Base-by-base conservation (phyloP, 2,888 invertebrate genomes). In the Cetonia aurata region DNA sequence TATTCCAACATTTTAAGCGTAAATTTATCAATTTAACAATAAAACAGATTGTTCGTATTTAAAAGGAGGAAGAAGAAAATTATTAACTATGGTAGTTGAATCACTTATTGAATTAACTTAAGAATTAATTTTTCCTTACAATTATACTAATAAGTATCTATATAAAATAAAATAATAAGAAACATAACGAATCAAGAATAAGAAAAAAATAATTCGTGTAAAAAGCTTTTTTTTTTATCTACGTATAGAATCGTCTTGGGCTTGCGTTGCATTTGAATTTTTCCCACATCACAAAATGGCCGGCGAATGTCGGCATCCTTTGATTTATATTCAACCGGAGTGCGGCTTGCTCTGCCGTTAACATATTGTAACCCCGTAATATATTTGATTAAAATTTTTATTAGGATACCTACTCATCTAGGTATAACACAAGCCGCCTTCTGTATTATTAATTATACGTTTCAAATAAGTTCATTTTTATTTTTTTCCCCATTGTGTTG, bases 321-420 rank as follows among this genome's bases (percentile, higher is more conserved):
- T 77, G 78, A 77, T 71, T 77, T 72, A 71, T 75, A 78, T 77
- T 76, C 77, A 74, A 75, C 75, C 73, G 71, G 66, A 72, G 70
- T 70, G 71, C 71, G 74, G 73, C 73, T 74, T 68, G 73, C 75
- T 75, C 73, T 74, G 70, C 75, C 73, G 74, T 70, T 71, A 72
- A 70, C 72, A 69, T 72, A 25, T 37, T 37, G 10, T 37, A 37
- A 6, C 37, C 8, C 59, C 46, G 71, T 74, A 73, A 74, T 74
- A 71, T 74, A 74, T 74, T 74, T 77, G 76, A 75, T 78, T 77
- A 76, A 77, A 78, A 78, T 78, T 77, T 48, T 76, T 66, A 70
- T 76, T 73, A 77, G 72, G 73, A 77, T 77, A 77, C 79, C 77
- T 75, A 76, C 77, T 75, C 74, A 74, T 73, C 75, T 8, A 37